Base-by-base conservation (phyloP, 1,140 invertebrate species). In the Myzus persicae region DNA sequence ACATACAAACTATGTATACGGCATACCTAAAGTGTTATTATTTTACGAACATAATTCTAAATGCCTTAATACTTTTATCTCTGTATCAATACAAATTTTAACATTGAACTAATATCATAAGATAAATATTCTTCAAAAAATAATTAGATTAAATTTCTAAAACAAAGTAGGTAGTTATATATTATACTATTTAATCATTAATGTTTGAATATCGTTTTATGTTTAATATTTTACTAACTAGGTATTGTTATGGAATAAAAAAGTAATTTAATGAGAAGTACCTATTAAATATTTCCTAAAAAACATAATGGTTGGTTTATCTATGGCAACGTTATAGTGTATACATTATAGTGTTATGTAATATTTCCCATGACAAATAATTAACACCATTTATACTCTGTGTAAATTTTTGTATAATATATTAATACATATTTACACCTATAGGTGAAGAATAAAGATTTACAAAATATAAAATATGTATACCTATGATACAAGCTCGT, bases 21-120 rank as follows among this genome's bases (percentile, higher is more conserved):
- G 59, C 24, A 76, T 76, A 76, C 31, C 7, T 14, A 18, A 18
- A 76, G n/a, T 76, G 31, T 36, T n/a, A 67, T n/a, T 31, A n/a
- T 76, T n/a, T 76, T 76, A 44, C 14, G n/a, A 3, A 0, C n/a
- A n/a, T 76, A n/a, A 6, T n/a, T 76, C 59, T 76, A 22, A 88
- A 48, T 40, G 85, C n/a, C 31, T 87, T 44, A 46, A n/a, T n/a
- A 87, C 22, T 88, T 88, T 46, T 88, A 88, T 88, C 42, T 88
- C 42, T 88, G 20, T 84, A 88, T 46, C 31, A 46, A 88, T 48
- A 88, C 31, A 7, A n/a, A 46, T 88, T 44, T 46, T 88, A 31
- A 88, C n/a, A 36, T 88, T 88, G 85, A 88, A 88, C 44, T 88
- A 11, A 84, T 26, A 88, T 46, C n/a, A 46, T 85, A 24, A 44